Percentiles rank a stretch among this genome's conserved stretches.
phyloP scores from a whole-genome alignment of 2,797 vertebrate species.

The Distichodus sexfasciatus region DNA sequence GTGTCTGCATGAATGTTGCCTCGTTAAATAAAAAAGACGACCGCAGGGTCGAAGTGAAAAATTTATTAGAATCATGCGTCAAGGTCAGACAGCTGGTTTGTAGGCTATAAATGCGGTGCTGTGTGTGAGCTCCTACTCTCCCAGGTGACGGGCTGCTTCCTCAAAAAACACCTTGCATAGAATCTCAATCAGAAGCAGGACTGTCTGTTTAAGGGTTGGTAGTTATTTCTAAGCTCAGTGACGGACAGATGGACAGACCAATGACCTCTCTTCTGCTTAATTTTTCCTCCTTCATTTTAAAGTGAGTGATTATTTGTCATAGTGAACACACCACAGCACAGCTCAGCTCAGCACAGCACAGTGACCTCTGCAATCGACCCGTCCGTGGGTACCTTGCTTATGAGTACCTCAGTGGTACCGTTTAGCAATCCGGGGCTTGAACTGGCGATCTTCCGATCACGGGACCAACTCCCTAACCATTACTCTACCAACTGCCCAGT shows the following conservation, averaged over 20 bases:
- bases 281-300: too few species aligned
- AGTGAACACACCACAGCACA: too few species aligned
- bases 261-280: background rate
- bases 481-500: too few species aligned
- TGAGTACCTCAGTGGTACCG: too few species aligned
- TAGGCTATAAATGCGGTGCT: background rate
- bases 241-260: background rate
- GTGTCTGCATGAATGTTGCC: too few species aligned
- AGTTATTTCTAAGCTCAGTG: background rate
- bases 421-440: too few species aligned
- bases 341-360: too few species aligned
- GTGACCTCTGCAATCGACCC: too few species aligned
- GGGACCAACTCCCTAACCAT: too few species aligned
- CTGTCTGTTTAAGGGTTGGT: background rate
- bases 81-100: background rate
- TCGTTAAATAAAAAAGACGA: background rate
- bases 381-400: too few species aligned
- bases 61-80: background rate
- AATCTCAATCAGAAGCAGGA: background rate
- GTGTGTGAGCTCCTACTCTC: background rate
- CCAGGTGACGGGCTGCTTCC: background rate
- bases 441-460: too few species aligned
- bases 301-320: too few species aligned
- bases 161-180: background rate
- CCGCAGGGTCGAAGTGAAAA: background rate